These are phyloP conservation scores for Parotia lawesii DNA, from an alignment of 2,113 vertebrate genomes.

Conservation along the genomic window DNA sequence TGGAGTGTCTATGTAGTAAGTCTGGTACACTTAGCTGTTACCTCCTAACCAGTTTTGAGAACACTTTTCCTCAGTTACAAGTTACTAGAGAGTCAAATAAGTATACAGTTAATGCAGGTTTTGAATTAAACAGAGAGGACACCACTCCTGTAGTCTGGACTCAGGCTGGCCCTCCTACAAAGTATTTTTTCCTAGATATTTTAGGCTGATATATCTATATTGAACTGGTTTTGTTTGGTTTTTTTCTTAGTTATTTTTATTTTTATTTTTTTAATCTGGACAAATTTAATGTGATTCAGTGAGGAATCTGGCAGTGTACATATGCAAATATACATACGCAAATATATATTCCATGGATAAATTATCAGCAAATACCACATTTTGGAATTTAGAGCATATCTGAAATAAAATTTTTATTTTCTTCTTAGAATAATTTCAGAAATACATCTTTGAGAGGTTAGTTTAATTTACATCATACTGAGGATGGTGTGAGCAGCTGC, in stretches of 20 bases:
- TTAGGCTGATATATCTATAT: background rate
- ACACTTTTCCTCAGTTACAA: background rate
- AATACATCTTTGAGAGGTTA: background rate
- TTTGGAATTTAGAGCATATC: background rate
- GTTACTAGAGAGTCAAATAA: background rate
- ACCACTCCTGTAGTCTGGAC: background rate
- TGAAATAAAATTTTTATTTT: background rate
- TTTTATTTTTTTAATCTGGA: background rate
- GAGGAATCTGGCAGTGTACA: background rate
- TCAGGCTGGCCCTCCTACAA: background rate
- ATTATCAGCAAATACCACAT: background rate
- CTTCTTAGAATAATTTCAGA: background rate
- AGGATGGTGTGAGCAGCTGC: background rate
- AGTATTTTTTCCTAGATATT: background rate
- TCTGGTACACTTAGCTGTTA: background rate
- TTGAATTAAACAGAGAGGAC: background rate
- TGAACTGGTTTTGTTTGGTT: background rate
- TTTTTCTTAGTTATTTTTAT: too few relatives aligned
- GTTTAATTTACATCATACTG: background rate
- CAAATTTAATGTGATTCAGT: background rate
- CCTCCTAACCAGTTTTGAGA: background rate
- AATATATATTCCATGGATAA: background rate
- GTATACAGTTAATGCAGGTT: background rate
- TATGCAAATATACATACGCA: background rate
- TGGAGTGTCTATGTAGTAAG: background rate